Percentiles rank a stretch among this genome's conserved stretches.
Evolutionary conservation across 2,888 invertebrate species (phyloP).

Genomic region (Limnephilus marmoratus): DNA sequence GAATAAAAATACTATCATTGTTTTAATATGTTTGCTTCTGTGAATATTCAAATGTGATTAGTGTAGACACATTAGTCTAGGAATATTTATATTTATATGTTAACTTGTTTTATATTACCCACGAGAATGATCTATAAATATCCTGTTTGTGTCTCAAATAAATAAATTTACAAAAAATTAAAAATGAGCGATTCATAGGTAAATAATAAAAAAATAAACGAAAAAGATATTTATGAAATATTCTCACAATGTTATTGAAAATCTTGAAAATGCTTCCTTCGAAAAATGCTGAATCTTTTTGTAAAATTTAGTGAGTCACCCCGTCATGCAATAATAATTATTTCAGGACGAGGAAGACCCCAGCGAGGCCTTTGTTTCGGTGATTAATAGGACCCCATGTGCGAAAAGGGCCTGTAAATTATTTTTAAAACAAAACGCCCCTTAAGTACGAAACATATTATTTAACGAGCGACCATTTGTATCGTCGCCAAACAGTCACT

Average conservation of each 20-base stretch:
- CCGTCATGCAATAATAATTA: slow-evolving; percentile 22
- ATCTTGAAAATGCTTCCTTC: not conserved
- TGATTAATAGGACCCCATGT: slow-evolving; percentile 27
- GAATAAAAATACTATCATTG: no score
- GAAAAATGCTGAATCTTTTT: slow-evolving; percentile 14
- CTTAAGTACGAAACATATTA: slow-evolving; percentile 25
- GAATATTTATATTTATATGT: no score
- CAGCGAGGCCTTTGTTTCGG: not conserved
- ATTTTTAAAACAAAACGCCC: slow-evolving; percentile 26
- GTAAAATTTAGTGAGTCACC: slow-evolving; percentile 11
- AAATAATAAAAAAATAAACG: no score
- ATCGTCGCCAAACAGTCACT: not conserved
- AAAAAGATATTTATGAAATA: not conserved
- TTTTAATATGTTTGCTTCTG: no score
- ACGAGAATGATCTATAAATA: no score
- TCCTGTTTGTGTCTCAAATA: no score
- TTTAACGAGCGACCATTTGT: not conserved
- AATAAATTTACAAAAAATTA: no score
- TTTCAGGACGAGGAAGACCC: not conserved
- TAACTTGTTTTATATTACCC: no score
- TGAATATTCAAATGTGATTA: no score
- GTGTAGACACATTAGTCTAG: no score
- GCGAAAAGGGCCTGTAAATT: slow-evolving; percentile 27
- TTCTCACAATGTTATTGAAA: not conserved
- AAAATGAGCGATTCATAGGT: no score